A percentile compares a stretch with the other conserved stretches of the same genome.
Conservation (phyloP, 2,797 vertebrate genomes). For the Champsocephalus esox region DNA sequence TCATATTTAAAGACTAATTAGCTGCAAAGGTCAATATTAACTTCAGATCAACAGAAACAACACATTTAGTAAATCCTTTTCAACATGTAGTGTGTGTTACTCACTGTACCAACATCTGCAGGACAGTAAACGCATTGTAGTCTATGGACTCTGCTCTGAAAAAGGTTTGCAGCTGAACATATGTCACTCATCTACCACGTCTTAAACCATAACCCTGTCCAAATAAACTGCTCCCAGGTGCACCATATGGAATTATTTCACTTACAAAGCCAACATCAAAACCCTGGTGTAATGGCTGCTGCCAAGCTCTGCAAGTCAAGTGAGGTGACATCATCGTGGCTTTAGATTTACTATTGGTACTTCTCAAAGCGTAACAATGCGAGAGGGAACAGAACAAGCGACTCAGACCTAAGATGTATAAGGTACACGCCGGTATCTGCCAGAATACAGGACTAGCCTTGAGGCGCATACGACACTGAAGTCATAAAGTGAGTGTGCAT, state of each 20-base stretch:
- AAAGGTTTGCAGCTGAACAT: constrained; percentile 39
- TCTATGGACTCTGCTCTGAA: constrained; percentile 11
- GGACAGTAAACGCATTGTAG: constrained; percentile 9
- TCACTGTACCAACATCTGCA: constrained; percentile 2
- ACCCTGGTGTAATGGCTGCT: constrained; percentile 30
- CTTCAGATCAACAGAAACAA: not conserved
- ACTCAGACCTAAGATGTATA: not conserved
- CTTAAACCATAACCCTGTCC: constrained; percentile 42
- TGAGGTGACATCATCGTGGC: constrained; percentile 24
- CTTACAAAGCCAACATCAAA: constrained; percentile 55
- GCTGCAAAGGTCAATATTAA: not conserved
- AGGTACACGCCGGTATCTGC: not conserved
- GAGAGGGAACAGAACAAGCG: not conserved
- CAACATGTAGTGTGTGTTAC: not conserved
- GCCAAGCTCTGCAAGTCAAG: constrained; percentile 41
- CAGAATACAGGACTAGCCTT: not conserved
- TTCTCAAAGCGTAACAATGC: constrained; percentile 4
- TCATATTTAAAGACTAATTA: not conserved
- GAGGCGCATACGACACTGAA: too few species aligned
- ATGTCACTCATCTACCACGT: constrained; percentile 44
- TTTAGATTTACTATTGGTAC: constrained; percentile 29
- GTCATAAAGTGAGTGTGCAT: constrained; percentile 19
- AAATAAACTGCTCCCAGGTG: constrained; percentile 61
- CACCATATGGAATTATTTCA: constrained; percentile 61
- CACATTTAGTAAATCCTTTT: too few species aligned